Conservation (phyloP, 2,888 invertebrate species). For the Germaria angustata region DNA sequence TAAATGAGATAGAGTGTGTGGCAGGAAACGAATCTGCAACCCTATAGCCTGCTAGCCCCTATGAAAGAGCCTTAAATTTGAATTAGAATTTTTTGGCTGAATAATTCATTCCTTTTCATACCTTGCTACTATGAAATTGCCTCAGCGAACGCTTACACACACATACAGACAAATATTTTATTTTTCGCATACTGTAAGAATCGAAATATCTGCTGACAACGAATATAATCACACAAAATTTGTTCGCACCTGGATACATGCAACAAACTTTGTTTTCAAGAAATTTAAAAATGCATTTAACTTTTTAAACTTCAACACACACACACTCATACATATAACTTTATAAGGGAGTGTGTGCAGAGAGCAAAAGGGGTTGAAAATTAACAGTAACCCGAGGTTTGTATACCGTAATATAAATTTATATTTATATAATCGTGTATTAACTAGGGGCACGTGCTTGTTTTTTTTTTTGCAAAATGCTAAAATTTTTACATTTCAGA, state of each 20-base stretch:
- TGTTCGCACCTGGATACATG: slow-evolving; percentile 61
- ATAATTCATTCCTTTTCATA: neutral
- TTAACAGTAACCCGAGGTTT: slow-evolving; percentile 41
- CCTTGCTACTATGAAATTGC: neutral
- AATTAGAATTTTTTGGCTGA: neutral
- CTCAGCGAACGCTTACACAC: neutral
- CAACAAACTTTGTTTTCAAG: neutral
- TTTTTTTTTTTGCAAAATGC: slow-evolving; percentile 25
- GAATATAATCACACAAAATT: slow-evolving; percentile 31
- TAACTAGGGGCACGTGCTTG: slow-evolving; percentile 62
- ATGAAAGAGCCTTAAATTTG: too few relatives aligned
- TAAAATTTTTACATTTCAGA: slow-evolving; percentile 9
- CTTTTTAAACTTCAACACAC: slow-evolving; percentile 6
- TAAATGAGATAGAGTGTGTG: too few relatives aligned
- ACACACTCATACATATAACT: neutral
- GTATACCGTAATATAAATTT: neutral
- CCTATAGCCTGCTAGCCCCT: too few relatives aligned
- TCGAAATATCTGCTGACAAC: neutral
- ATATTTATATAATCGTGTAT: slow-evolving; percentile 22
- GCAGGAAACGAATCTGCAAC: too few relatives aligned
- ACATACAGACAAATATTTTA: too few relatives aligned
- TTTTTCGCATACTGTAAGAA: too few relatives aligned
- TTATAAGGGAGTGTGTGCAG: neutral
- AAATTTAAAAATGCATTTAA: slow-evolving; percentile 36
- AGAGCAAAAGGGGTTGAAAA: slow-evolving; percentile 32